These are phyloP conservation scores for Caerostris darwini DNA, from an alignment of 1,140 invertebrate species.

Conservation along the genomic window DNA sequence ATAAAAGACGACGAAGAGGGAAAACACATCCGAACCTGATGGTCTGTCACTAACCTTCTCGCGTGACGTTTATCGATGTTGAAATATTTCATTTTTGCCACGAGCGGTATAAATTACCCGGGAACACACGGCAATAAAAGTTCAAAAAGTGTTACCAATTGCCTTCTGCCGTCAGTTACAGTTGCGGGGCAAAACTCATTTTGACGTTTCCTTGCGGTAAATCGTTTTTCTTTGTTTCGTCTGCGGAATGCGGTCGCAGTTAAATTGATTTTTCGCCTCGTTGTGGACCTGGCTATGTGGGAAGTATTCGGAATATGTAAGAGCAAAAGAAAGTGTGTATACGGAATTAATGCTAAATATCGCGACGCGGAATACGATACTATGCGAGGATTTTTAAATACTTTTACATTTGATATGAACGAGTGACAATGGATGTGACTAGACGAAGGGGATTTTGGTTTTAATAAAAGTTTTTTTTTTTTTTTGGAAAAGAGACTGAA, in stretches of 20 bases:
- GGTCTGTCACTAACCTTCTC: background rate
- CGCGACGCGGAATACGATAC: too few species aligned
- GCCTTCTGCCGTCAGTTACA: constrained; percentile 16
- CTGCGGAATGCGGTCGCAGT: constrained; percentile 4
- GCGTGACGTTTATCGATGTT: constrained; percentile 9
- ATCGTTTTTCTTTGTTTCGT: constrained; percentile 32
- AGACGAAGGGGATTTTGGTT: too few species aligned
- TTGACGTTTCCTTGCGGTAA: constrained; percentile 6
- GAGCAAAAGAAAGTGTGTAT: background rate
- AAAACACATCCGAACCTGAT: background rate
- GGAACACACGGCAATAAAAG: constrained; percentile 14
- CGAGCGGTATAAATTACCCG: background rate
- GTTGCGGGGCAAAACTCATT: constrained; percentile 1
- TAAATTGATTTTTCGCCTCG: background rate
- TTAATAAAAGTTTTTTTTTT: too few species aligned
- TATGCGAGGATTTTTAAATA: too few species aligned
- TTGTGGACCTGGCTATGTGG: too few species aligned
- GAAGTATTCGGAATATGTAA: background rate
- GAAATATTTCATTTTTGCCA: constrained; percentile 37
- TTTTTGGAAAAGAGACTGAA: too few species aligned
- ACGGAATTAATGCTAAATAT: background rate
- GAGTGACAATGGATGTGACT: too few species aligned
- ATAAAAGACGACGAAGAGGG: background rate
- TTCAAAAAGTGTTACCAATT: constrained; percentile 33
- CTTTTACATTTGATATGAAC: too few species aligned